Conservation (phyloP, 2,797 vertebrate genomes). For the Erethizon dorsatum region DNA sequence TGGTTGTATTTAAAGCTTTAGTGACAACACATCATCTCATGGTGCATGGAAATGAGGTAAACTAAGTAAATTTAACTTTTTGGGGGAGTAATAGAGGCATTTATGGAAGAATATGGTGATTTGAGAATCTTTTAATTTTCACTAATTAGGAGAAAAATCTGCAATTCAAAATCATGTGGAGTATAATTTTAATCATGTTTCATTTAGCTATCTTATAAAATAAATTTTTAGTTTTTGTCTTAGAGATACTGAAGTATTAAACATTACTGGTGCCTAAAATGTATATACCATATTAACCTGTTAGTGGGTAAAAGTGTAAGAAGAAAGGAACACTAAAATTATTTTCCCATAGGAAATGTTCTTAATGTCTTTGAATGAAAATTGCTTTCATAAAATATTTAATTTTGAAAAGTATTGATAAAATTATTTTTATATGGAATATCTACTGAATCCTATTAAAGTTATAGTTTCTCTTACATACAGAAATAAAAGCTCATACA, state of each 20-base stretch:
- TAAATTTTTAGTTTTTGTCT: not conserved
- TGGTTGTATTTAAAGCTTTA: slow-evolving; percentile 99
- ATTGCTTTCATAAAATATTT: slow-evolving; percentile 60
- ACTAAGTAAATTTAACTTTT: slow-evolving; percentile 4
- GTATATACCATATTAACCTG: not conserved
- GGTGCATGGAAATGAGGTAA: slow-evolving; percentile 99
- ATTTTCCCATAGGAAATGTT: slow-evolving; percentile 24
- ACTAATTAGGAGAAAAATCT: not conserved
- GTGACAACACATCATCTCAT: slow-evolving; percentile 99
- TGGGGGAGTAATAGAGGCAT: not conserved
- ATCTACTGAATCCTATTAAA: slow-evolving; percentile 26
- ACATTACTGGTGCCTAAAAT: not conserved
- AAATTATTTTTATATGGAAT: slow-evolving; percentile 60
- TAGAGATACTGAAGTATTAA: not conserved
- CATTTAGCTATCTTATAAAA: slow-evolving; percentile 45
- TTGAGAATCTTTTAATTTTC: slow-evolving; percentile 20
- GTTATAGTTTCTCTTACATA: not conserved
- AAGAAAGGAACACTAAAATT: not conserved
- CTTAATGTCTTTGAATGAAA: slow-evolving; percentile 35
- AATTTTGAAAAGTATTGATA: slow-evolving; percentile 66
- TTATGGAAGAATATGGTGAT: not conserved
- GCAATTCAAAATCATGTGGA: not conserved
- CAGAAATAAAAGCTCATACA: slow-evolving; percentile 11
- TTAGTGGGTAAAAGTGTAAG: slow-evolving; percentile 20
- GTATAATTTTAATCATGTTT: slow-evolving; percentile 20